Evolutionary conservation across 2,888 invertebrate genomes (phyloP), one percentile per base, ranked within the genome.

Genomic region (Autographa pulchrina): DNA sequence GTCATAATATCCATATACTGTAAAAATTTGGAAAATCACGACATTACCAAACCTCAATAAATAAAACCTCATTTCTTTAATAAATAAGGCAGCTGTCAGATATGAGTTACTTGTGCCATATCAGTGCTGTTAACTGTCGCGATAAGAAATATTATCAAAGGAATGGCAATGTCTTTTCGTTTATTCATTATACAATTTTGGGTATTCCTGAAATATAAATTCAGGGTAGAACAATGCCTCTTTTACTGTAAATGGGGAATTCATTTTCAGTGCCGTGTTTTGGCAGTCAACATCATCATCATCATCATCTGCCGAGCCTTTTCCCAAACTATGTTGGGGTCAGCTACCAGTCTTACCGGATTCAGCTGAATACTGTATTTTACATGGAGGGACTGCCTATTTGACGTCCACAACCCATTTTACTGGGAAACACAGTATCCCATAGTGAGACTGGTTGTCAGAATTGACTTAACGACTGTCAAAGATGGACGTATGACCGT

Each of bases 121-220:
- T 48, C 48, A 6, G 43, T 16, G n/a, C 7, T 48, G 48, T 48
- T 48, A n/a, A 48, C 48, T 48, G 48, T 48, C 48, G n/a, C 7
- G 48, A 48, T 48, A 48, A 48, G 48, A 48, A 48, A 48, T 48
- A 48, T 48, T 48, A 48, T 48, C 48, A 48, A 48, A 48, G n/a
- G 48, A 16, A 48, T 4, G 16, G 48, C 48, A 48, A 48, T 48
- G 48, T 48, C n/a, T 48, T 48, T 48, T 43, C 43, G 48, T 48
- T 48, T n/a, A 8, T 48, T 48, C n/a, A 48, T 48, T 48, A n/a
- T 48, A n/a, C 48, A 48, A 48, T 48, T 48, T 48, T 8, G 8
- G 48, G 48, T n/a, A n/a, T 48, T n/a, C n/a, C 48, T 48, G 14
- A n/a, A 48, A 48, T 7, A n/a, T 43, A 14, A 5, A 32, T 32